phyloP scores from a whole-genome alignment of 2,888 invertebrate species.

The Alloscopus bannaensis region DNA sequence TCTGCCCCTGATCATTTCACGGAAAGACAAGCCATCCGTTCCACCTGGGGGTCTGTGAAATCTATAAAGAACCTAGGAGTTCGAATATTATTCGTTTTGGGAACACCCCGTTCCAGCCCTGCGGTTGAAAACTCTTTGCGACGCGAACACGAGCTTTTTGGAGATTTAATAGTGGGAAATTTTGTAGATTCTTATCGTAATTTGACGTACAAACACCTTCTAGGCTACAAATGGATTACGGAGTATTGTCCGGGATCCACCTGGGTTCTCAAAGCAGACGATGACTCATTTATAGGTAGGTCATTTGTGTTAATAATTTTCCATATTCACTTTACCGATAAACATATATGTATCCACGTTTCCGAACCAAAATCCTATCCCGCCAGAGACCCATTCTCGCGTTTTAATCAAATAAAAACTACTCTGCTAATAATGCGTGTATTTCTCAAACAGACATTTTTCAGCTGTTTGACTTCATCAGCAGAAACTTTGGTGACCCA shows the following conservation, averaged over 20 bases:
- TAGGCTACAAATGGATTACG: conserved; percentile 73
- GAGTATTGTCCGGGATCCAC: conserved; percentile 71
- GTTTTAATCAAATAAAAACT: too few relatives aligned
- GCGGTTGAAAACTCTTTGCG: conserved; percentile 67
- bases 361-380: too few relatives aligned
- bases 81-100: conserved; percentile 73
- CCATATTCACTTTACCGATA: too few relatives aligned
- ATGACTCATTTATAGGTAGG: conserved; percentile 74
- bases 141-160: conserved; percentile 72
- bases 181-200: conserved; percentile 73
- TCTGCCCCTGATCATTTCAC: conserved; percentile 74
- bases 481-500: conserved; percentile 68
- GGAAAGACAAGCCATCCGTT: conserved; percentile 74
- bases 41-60: conserved; percentile 74
- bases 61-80: conserved; percentile 66
- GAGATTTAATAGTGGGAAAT: conserved; percentile 68
- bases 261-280: conserved; percentile 73
- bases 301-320: too few relatives aligned
- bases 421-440: too few relatives aligned
- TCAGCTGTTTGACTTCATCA: conserved; percentile 72
- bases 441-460: too few relatives aligned
- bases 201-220: conserved; percentile 74
- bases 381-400: too few relatives aligned
- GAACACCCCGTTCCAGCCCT: conserved; percentile 41
- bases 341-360: too few relatives aligned